These are phyloP conservation scores for Bicyclus anynana DNA, from an alignment of 1,140 invertebrate species.

Conservation along the genomic window DNA sequence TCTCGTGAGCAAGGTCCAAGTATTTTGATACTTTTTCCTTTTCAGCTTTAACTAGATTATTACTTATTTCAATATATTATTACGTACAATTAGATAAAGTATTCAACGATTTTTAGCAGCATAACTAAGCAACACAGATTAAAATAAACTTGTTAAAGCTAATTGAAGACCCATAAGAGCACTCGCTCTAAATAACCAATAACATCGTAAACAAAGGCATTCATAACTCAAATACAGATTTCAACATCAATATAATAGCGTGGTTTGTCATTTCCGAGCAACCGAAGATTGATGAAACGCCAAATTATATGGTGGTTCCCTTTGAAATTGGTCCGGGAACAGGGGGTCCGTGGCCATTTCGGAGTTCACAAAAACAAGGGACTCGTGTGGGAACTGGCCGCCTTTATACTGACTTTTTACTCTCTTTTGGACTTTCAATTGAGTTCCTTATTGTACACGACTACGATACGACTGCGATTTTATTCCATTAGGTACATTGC, in stretches of 20 bases:
- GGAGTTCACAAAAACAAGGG: conserved; percentile 34
- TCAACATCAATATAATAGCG: conserved; percentile 3
- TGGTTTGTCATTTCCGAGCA: conserved; percentile 35
- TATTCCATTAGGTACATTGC: neutral
- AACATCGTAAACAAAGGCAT: neutral
- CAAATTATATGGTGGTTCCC: conserved; percentile 44
- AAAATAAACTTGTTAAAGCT: too few relatives aligned
- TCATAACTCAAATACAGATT: conserved; percentile 1
- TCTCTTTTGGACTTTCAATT: neutral
- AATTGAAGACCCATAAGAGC: neutral
- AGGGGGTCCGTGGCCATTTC: conserved; percentile 16
- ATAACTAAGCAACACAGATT: too few relatives aligned
- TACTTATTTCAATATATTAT: too few relatives aligned
- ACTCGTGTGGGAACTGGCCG: conserved; percentile 34
- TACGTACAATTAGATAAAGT: too few relatives aligned
- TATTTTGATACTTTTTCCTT: too few relatives aligned
- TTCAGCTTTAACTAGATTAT: too few relatives aligned
- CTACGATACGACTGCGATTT: conserved; percentile 20
- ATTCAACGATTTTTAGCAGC: too few relatives aligned
- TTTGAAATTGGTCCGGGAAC: conserved; percentile 34
- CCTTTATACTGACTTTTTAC: conserved; percentile 21
- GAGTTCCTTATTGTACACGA: conserved; percentile 16
- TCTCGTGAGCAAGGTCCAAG: too few relatives aligned
- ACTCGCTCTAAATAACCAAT: too few relatives aligned
- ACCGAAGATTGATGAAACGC: conserved; percentile 36